phyloP scores from a whole-genome alignment of 2,797 vertebrate species.

The Hapalemur alaotrensis region DNA sequence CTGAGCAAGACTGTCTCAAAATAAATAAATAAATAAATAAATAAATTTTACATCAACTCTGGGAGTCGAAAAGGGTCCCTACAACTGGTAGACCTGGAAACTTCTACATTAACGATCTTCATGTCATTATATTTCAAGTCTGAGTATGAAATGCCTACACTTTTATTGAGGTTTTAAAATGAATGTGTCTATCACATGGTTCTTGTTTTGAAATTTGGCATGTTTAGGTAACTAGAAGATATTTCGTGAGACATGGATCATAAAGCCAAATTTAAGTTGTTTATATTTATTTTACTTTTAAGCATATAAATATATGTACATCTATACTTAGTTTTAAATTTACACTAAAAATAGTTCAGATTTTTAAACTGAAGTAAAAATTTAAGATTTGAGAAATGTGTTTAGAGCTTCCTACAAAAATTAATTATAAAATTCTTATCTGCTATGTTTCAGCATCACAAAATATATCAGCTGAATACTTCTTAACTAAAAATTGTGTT shows the following conservation, averaged over 20 bases:
- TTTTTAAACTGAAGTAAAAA: background rate
- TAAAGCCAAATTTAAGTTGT: background rate
- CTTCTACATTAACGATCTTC: background rate
- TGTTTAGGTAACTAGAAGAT: background rate
- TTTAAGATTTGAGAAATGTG: background rate
- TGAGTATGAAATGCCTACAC: background rate
- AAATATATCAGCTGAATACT: background rate
- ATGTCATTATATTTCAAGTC: background rate
- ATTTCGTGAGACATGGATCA: background rate
- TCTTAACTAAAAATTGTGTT: background rate
- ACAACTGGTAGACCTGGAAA: background rate
- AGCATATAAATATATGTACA: background rate
- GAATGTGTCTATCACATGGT: fast-evolving
- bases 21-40: background rate
- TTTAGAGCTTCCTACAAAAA: background rate
- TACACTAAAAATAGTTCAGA: background rate
- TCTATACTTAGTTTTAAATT: background rate
- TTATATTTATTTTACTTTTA: constrained; percentile 1
- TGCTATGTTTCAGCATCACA: background rate
- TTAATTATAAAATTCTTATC: background rate
- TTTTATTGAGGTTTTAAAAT: background rate
- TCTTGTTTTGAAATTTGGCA: background rate
- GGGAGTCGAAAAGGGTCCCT: background rate
- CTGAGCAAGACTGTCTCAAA: too few species aligned
- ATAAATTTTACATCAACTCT: background rate